Percentiles rank a stretch among this genome's conserved stretches.
phyloP scores from a whole-genome alignment of 1,140 invertebrate genomes.

The Pectinophora gossypiella region DNA sequence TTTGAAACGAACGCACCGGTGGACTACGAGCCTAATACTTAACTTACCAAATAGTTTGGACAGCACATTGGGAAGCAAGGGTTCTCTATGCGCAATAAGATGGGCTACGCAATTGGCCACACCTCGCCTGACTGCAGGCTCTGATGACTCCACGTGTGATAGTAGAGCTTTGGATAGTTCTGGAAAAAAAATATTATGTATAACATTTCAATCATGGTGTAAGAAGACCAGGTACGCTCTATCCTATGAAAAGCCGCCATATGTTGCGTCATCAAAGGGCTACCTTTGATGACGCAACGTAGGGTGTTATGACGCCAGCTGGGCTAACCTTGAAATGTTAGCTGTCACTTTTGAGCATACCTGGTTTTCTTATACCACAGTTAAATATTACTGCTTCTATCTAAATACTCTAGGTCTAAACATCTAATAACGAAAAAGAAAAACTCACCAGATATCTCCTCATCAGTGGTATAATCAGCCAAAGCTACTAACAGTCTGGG shows the following conservation, averaged over 20 bases:
- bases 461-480: slow-evolving; percentile 67
- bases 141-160: slow-evolving; percentile 42
- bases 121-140: slow-evolving; percentile 53
- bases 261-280: too few species aligned
- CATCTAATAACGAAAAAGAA: background rate
- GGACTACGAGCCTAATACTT: background rate
- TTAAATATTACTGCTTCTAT: too few species aligned
- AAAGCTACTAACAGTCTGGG: slow-evolving; percentile 61
- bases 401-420: too few species aligned
- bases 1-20: too few species aligned
- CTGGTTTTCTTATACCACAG: too few species aligned
- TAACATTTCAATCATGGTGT: too few species aligned
- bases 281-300: too few species aligned
- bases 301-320: too few species aligned
- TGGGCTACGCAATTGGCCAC: slow-evolving; percentile 55
- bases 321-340: too few species aligned
- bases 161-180: slow-evolving; percentile 56
- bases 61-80: slow-evolving; percentile 48
- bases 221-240: too few species aligned
- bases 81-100: slow-evolving; percentile 52
- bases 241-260: too few species aligned
- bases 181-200: slow-evolving; percentile 31
- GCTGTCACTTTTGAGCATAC: too few species aligned
- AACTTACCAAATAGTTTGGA: slow-evolving; percentile 45
- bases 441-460: slow-evolving; percentile 63